These are phyloP conservation scores for Melanogrammus aeglefinus DNA, from an alignment of 2,797 vertebrate genomes.

Conservation along the genomic window DNA sequence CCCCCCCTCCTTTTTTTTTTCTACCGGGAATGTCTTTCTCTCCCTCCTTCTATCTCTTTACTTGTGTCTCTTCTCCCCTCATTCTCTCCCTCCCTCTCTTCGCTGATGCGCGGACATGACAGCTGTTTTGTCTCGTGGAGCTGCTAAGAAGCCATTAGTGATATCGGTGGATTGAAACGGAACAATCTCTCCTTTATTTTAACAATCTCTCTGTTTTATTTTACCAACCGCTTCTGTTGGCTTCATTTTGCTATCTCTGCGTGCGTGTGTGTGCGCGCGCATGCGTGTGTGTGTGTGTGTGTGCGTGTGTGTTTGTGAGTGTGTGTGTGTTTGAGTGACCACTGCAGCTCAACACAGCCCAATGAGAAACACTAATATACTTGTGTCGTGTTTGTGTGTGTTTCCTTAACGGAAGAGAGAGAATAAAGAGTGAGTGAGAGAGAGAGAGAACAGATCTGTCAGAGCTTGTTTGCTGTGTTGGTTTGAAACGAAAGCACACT, in stretches of 20 bases:
- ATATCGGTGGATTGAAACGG: slow-evolving; percentile 97
- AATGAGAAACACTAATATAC: slow-evolving; percentile 70
- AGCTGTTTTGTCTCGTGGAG: slow-evolving; percentile 98
- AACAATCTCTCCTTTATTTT: slow-evolving; percentile 74
- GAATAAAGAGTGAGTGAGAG: slow-evolving; percentile 53
- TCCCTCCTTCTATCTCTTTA: slow-evolving; percentile 31
- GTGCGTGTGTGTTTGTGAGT: slow-evolving; percentile 14
- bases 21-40: slow-evolving; percentile 87
- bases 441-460: slow-evolving; percentile 74
- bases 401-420: slow-evolving; percentile 59
- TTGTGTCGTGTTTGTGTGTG: slow-evolving; percentile 55
- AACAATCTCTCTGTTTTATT: slow-evolving; percentile 76
- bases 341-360: slow-evolving; percentile 71
- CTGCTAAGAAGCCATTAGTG: slow-evolving; percentile 99
- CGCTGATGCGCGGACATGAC: slow-evolving; percentile 96
- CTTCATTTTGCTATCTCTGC: slow-evolving; percentile 44
- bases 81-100: slow-evolving; percentile 77
- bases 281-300: slow-evolving; percentile 47
- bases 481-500: slow-evolving; percentile 79
- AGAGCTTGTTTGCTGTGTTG: slow-evolving; percentile 79
- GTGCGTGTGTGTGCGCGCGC: slow-evolving; percentile 10
- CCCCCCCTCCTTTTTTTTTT: slow-evolving; percentile 78
- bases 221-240: slow-evolving; percentile 86
- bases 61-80: not conserved
- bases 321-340: slow-evolving; percentile 12